These are phyloP conservation scores for Ctenicera cuprea DNA, from an alignment of 2,888 invertebrate genomes.

Conservation along the genomic window DNA sequence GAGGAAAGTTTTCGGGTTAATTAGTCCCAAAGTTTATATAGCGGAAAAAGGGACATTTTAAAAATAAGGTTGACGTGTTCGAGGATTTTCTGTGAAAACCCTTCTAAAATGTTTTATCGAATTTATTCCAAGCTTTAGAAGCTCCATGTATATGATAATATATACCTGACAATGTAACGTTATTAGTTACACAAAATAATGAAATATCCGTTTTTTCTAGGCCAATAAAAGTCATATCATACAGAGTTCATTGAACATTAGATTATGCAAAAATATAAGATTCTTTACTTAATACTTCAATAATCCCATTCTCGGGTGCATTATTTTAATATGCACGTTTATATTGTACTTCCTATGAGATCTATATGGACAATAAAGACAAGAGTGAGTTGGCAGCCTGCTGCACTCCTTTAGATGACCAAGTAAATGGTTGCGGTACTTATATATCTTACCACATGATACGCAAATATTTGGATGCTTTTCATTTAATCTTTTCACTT, in stretches of 20 bases:
- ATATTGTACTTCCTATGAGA: conserved; percentile 48
- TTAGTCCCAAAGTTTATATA: no score
- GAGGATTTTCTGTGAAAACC: no score
- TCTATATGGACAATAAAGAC: conserved; percentile 80
- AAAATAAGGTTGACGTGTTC: no score
- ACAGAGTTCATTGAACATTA: not conserved
- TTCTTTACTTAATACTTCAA: not conserved
- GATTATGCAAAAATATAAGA: not conserved
- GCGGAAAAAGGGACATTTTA: no score
- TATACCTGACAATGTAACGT: no score
- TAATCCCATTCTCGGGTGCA: conserved; percentile 9
- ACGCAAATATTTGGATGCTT: conserved; percentile 3
- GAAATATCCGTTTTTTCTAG: no score
- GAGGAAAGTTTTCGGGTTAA: no score
- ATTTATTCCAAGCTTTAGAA: no score
- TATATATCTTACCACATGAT: conserved; percentile 12
- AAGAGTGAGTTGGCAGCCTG: conserved; percentile 84
- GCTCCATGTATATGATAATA: no score
- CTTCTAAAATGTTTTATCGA: no score
- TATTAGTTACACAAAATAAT: no score
- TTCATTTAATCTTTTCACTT: conserved; percentile 30
- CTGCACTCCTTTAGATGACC: conserved; percentile 74
- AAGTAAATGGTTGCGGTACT: not conserved
- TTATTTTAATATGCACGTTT: conserved; percentile 41
- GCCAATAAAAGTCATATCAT: not conserved